These are phyloP conservation scores for Pseudococcus longispinus DNA, from an alignment of 2,888 invertebrate genomes.

Conservation along the genomic window DNA sequence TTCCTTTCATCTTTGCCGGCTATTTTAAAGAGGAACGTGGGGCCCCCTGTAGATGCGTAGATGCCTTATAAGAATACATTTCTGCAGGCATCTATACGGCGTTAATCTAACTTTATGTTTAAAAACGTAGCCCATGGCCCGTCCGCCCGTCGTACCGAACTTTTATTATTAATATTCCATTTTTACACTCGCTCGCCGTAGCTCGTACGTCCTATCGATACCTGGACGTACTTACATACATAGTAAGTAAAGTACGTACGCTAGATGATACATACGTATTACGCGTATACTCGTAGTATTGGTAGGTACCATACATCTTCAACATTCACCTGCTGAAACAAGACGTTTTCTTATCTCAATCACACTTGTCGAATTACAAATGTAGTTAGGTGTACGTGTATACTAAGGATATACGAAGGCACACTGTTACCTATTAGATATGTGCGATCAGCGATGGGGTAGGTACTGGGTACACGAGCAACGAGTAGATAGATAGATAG, in stretches of 20 bases:
- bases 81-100: constrained; percentile 49
- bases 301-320: background rate
- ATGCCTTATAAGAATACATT: constrained; percentile 54
- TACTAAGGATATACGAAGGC: too few species aligned
- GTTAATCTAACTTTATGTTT: constrained; percentile 52
- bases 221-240: background rate
- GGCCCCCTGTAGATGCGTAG: constrained; percentile 51
- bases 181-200: background rate
- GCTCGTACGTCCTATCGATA: too few species aligned
- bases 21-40: constrained; percentile 56
- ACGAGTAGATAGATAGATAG: too few species aligned
- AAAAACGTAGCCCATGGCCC: background rate
- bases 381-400: too few species aligned
- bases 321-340: background rate
- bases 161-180: constrained; percentile 2
- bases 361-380: background rate
- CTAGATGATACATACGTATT: background rate
- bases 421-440: too few species aligned
- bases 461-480: too few species aligned
- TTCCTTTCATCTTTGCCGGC: constrained; percentile 54
- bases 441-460: too few species aligned
- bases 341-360: background rate
- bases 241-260: background rate
- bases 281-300: background rate
- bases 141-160: background rate